Percentiles rank a stretch among this genome's conserved stretches.
Conservation (phyloP, 2,797 vertebrate genomes). For the Squalus acanthias region DNA sequence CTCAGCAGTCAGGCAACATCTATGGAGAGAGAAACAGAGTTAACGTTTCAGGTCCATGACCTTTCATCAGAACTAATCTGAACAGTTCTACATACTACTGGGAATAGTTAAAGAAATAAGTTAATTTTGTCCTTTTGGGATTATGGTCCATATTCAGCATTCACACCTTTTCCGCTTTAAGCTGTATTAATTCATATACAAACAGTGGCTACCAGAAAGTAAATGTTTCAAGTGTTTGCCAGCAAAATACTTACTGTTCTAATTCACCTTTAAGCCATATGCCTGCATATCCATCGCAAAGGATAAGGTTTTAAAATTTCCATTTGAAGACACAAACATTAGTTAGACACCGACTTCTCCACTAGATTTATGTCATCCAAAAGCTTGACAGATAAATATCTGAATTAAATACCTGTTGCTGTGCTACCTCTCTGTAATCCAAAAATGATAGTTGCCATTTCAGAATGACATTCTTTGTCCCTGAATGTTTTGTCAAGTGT, state of each 20-base stretch:
- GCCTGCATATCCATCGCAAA: neutral
- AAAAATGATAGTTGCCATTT: neutral
- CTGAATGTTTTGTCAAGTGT: neutral
- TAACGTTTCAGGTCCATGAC: neutral
- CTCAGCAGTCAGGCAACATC: neutral
- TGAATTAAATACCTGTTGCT: neutral
- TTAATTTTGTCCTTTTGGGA: neutral
- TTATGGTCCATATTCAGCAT: neutral
- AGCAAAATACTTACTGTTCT: too few species aligned
- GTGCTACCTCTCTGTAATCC: neutral
- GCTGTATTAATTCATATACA: neutral
- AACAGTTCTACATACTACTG: neutral
- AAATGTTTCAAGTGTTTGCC: neutral
- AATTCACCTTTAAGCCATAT: neutral
- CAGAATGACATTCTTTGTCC: neutral
- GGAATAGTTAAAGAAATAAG: neutral
- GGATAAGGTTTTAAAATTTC: neutral
- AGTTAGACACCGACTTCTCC: neutral
- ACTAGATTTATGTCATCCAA: neutral
- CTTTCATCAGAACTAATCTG: neutral
- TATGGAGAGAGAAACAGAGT: neutral
- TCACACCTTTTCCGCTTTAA: neutral
- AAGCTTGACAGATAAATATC: neutral
- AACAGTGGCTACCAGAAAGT: neutral
- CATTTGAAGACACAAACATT: neutral